Conservation (phyloP, 64 coral and sea anemone species). For the Porites lutea region DNA sequence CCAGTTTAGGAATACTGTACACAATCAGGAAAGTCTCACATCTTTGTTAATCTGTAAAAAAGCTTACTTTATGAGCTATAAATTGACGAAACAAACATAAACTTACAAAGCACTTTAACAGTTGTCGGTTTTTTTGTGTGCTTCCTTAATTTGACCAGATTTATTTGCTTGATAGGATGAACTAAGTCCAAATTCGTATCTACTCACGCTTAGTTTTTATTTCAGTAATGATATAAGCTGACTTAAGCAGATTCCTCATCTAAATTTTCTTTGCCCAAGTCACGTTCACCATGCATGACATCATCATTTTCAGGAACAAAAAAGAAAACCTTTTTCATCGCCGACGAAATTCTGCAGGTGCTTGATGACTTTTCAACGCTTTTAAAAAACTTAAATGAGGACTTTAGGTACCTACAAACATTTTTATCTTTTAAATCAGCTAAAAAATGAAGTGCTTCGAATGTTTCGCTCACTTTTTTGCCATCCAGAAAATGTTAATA, state of each 20-base stretch:
- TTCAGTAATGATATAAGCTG: background rate
- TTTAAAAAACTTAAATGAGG: too few relatives aligned
- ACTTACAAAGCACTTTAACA: too few relatives aligned
- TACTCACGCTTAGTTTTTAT: background rate
- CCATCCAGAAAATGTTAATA: background rate
- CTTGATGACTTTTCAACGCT: too few relatives aligned
- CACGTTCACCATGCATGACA: background rate
- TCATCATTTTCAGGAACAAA: too few relatives aligned
- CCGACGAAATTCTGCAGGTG: too few relatives aligned
- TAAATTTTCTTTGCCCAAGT: background rate
- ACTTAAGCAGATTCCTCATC: background rate
- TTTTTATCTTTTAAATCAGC: conserved; percentile 16
- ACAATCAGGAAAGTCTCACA: background rate
- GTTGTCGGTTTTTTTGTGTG: too few relatives aligned
- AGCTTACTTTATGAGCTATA: too few relatives aligned
- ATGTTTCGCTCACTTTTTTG: background rate
- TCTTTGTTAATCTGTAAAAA: too few relatives aligned
- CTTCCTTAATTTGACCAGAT: background rate
- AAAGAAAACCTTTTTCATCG: too few relatives aligned
- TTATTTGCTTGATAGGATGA: background rate
- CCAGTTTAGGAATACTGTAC: background rate
- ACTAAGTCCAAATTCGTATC: background rate
- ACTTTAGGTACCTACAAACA: too few relatives aligned
- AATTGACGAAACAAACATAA: too few relatives aligned
- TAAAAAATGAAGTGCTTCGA: background rate